Evolutionary conservation across 2,113 vertebrate species (phyloP), one percentile per base, ranked within the genome.

Genomic region (Ammospiza nelsoni): DNA sequence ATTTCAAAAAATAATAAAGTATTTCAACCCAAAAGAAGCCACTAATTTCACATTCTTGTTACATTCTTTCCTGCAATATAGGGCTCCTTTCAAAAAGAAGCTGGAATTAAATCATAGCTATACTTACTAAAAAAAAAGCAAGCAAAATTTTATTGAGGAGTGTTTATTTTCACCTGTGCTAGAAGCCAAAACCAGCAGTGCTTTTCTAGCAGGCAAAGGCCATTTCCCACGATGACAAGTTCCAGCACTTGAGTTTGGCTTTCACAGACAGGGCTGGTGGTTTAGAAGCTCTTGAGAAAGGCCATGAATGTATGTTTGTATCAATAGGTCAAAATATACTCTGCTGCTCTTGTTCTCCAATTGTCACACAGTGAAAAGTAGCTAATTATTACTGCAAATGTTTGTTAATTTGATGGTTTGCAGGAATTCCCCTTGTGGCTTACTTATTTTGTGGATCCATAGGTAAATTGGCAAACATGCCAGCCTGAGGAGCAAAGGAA

Each of bases 101-200:
- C 28, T 71, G 41, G 57, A 87, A 89, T 48, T 68, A 87, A 96
- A 87, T 46, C 71, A 61, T 12, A 84, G 37, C 62, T 80, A 52
- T n/a, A 57, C 41, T 87, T 49, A 35, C 54, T 58, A 69, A 92
- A 95, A 84, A 62, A 92, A 89, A 96, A 94, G 54, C 49, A 90
- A 91, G 84, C 13, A 77, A 77, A 80, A 55, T 95, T 84, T 77
- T 59, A 86, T 48, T 48, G 44, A 63, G 33, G 44, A 55, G 33
- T 19, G 33, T 7, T 94, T 39, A 55, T 84, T 87, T 84, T 69
- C 65, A 89, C 48, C 84, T 84, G 51, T 31, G 68, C 59, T 54
- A 67, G 51, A 87, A 66, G 68, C 52, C 89, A 83, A 83, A 93
- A n/a, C 22, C 8, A 79, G 66, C 54, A 76, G 18, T 27, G 37